Base-by-base conservation (phyloP, 2,797 vertebrate species). In the Pelodytes ibericus region DNA sequence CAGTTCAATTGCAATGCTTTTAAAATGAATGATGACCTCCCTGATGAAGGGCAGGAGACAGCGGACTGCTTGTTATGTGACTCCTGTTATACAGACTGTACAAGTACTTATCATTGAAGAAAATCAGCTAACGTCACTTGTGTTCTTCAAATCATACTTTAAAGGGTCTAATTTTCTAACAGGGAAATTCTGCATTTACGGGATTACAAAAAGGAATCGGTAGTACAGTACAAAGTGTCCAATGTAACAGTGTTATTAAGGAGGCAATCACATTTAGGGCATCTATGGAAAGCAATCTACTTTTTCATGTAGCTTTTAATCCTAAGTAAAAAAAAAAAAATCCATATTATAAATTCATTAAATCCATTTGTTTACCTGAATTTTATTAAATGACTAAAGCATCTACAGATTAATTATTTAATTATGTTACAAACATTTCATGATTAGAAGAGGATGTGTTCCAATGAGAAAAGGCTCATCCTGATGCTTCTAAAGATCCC, bases 11-110 rank as follows among this genome's bases (percentile, higher is more conserved):
- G 68, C 75, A 71, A 59, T 71, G 60, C 68, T 71, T 77, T 71
- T 59, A 71, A 70, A 60, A 77, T 51, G 67, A 31, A 36, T 58
- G 75, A 64, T 71, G 75, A 71, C 75, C 68, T 77, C 60, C 16
- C 68, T 71, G 67, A 77, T 77, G 60, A 77, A 77, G 67, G 75
- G 75, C 75, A 71, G 20, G 49, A 77, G 68, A 77, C 75, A 77
- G 75, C 58, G 71, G 74, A 77, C 71, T 71, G 66, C 74, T 64
- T 77, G 68, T 65, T 71, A 77, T 65, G 69, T 77, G 75, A 77
- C 41, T 77, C 74, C 67, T 77, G 59, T 71, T 64, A 62, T 57
- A 71, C 33, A 5, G 36, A 77, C 60, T 58, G 68, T 75, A 69
- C 64, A 53, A 69, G 73, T 71, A 77, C 61, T 77, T 64, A 71